Evolutionary conservation across 1,140 invertebrate species (phyloP).

Genomic region (Galendromus occidentalis): DNA sequence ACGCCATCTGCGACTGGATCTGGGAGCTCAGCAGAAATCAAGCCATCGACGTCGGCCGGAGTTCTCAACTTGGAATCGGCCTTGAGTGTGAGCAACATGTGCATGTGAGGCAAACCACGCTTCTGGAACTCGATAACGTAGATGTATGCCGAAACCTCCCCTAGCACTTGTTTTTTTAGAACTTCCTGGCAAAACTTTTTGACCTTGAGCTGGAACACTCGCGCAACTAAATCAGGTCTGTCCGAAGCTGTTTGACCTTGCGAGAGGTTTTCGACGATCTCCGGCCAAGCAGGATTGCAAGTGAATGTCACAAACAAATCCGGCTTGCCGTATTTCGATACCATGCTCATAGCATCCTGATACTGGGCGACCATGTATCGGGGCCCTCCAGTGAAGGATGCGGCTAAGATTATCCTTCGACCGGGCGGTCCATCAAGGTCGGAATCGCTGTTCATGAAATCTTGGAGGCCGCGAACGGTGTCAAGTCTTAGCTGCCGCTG

Average conservation of each 20-base stretch:
- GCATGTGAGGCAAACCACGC: conserved; percentile 15
- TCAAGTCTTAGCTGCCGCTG: not conserved
- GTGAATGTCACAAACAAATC: conserved; percentile 22
- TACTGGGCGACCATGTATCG: conserved; percentile 18
- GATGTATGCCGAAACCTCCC: conserved; percentile 13
- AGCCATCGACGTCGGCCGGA: conserved; percentile 24
- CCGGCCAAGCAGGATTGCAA: conserved; percentile 22
- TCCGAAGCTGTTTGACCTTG: conserved; percentile 16
- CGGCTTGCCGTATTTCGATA: conserved; percentile 17
- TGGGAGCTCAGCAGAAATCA: conserved; percentile 36
- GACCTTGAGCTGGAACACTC: conserved; percentile 16
- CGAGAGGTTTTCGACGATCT: conserved; percentile 19
- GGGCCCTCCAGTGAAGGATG: conserved; percentile 19
- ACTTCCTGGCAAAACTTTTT: not conserved
- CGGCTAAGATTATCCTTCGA: not conserved
- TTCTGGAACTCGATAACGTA: conserved; percentile 27
- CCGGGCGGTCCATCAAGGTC: not conserved
- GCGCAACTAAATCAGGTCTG: conserved; percentile 19
- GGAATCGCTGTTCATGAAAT: not conserved
- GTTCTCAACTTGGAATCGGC: conserved; percentile 8
- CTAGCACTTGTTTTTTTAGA: not conserved
- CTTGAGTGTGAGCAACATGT: conserved; percentile 22
- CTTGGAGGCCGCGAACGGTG: not conserved
- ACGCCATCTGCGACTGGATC: conserved; percentile 27
- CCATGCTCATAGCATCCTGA: conserved; percentile 17